phyloP scores from a whole-genome alignment of 2,797 vertebrate genomes.

The Pipistrellus pygmaeus region DNA sequence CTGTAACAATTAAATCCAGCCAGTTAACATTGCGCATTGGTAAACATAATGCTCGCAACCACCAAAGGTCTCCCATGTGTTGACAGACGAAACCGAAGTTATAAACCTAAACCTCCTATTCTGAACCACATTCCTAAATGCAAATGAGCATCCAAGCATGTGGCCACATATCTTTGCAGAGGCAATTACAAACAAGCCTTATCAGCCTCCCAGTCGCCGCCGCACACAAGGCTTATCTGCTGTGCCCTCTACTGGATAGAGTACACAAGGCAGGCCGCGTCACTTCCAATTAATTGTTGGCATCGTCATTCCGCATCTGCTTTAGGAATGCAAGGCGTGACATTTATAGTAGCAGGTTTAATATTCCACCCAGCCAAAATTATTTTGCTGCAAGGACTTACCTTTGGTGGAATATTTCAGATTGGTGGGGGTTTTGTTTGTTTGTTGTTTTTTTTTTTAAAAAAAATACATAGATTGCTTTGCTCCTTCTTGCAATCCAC shows the following conservation, averaged over 20 bases:
- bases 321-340: slow-evolving; percentile 89
- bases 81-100: slow-evolving; percentile 72
- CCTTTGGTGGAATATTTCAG: slow-evolving; percentile 86
- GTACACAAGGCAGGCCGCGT: slow-evolving; percentile 81
- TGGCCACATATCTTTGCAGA: slow-evolving; percentile 86
- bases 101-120: slow-evolving; percentile 86
- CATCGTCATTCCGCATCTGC: slow-evolving; percentile 87
- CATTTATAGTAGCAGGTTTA: slow-evolving; percentile 92
- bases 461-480: slow-evolving; percentile 51
- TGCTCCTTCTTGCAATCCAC: slow-evolving; percentile 14
- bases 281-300: slow-evolving; percentile 89
- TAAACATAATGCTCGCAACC: slow-evolving; percentile 65
- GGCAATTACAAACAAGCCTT: slow-evolving; percentile 84
- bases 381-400: slow-evolving; percentile 89
- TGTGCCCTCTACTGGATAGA: slow-evolving; percentile 90
- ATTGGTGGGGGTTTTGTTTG: neutral
- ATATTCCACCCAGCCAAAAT: slow-evolving; percentile 90
- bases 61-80: slow-evolving; percentile 59
- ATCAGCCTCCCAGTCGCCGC: slow-evolving; percentile 71
- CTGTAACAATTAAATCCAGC: slow-evolving; percentile 84
- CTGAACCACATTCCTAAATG: slow-evolving; percentile 86
- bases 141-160: slow-evolving; percentile 86
- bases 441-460: neutral
- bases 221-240: slow-evolving; percentile 80
- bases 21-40: slow-evolving; percentile 74